Conservation (phyloP, 2,797 vertebrate species). For the Gymnothorax reevesii region DNA sequence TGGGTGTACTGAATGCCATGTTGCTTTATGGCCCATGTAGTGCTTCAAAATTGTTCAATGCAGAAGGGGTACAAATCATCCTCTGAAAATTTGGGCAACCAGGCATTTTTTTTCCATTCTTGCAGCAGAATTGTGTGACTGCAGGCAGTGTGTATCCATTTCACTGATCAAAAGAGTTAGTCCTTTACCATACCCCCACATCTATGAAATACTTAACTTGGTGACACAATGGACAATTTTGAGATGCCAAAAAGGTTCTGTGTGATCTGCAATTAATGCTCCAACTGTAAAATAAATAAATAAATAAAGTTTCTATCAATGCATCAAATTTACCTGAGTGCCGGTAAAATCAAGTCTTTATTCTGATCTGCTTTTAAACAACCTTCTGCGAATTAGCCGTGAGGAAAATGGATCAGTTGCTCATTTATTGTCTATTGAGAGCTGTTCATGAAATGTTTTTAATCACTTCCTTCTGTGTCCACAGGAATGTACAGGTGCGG, state of each 20-base stretch:
- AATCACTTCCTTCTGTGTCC: neutral
- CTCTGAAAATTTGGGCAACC: neutral
- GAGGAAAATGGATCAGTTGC: neutral
- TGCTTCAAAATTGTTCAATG: neutral
- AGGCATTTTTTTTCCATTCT: neutral
- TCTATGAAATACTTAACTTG: neutral
- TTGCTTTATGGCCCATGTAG: neutral
- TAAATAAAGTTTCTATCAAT: too few relatives aligned
- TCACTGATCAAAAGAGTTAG: neutral
- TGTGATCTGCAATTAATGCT: neutral
- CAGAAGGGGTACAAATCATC: neutral
- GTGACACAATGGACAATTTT: neutral
- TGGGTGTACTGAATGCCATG: neutral
- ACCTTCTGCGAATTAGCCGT: neutral
- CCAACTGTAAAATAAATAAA: too few relatives aligned
- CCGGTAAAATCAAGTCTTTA: too few relatives aligned
- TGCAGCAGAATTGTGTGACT: neutral
- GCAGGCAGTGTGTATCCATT: neutral
- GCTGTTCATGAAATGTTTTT: neutral
- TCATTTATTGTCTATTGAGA: neutral
- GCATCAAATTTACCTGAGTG: too few relatives aligned
- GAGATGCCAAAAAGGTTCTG: neutral
- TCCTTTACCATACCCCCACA: neutral
- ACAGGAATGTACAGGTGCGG: slow-evolving; percentile 84
- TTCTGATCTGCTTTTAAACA: neutral